Percentiles rank a stretch among this genome's conserved stretches.
phyloP scores from a whole-genome alignment of 2,113 vertebrate genomes.

The Nibea coibor region DNA sequence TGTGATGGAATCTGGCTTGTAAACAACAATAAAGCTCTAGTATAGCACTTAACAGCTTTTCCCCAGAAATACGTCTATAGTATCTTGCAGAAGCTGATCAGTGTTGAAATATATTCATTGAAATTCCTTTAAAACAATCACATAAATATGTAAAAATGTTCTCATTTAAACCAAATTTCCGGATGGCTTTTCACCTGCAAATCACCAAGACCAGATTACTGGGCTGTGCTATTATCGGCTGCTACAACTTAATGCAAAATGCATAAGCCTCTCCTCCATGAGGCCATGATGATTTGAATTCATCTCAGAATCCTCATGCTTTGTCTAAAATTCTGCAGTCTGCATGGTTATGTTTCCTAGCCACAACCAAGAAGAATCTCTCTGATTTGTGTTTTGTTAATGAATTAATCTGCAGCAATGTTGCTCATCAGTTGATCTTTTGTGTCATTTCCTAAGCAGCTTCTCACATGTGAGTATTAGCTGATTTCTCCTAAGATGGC shows the following conservation, averaged over 20 bases:
- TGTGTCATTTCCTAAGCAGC: not conserved
- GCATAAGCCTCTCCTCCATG: not conserved
- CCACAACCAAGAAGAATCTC: not conserved
- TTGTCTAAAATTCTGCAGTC: not conserved
- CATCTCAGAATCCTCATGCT: not conserved
- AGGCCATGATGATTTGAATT: not conserved
- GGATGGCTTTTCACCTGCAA: constrained; percentile 2
- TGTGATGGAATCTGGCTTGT: not conserved
- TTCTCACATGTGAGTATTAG: not conserved
- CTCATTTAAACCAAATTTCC: not conserved
- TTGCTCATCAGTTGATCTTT: not conserved
- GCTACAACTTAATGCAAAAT: constrained; percentile 3
- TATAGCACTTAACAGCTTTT: not conserved
- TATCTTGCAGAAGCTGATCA: not conserved
- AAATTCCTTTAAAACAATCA: not conserved
- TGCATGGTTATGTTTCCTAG: not conserved
- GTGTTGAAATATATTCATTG: not conserved
- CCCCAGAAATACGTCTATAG: no score
- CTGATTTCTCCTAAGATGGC: no score
- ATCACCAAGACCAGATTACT: not conserved
- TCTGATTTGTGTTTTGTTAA: not conserved
- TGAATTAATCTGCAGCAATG: not conserved
- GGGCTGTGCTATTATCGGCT: not conserved
- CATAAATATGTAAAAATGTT: not conserved
- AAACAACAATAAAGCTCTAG: not conserved